These are phyloP conservation scores for Cheilosia variabilis DNA, from an alignment of 2,888 invertebrate species.

Conservation along the genomic window DNA sequence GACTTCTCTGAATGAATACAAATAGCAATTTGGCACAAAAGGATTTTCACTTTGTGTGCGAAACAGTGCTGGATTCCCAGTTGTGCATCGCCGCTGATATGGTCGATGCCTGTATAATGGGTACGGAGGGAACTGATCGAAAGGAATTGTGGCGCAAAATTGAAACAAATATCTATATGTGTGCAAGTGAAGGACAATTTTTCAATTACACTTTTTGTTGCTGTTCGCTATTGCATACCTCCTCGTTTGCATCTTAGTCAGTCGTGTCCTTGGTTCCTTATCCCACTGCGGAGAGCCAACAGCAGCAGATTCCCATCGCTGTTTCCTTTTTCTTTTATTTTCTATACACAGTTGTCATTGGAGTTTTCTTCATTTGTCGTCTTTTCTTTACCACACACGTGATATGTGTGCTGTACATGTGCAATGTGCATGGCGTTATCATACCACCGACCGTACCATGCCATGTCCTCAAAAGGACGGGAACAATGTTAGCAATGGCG, in stretches of 20 bases:
- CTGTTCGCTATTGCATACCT: conserved; percentile 1
- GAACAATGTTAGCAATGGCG: conserved; percentile 61
- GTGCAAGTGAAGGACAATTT: conserved; percentile 69
- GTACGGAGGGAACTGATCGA: conserved; percentile 29
- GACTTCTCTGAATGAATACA: conserved; percentile 66
- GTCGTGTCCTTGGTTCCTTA: conserved; percentile 55
- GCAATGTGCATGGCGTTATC: neutral
- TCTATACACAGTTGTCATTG: conserved; percentile 29
- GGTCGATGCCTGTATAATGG: neutral
- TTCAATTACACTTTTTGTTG: conserved; percentile 57
- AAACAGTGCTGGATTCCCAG: conserved; percentile 41
- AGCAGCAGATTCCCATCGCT: conserved; percentile 26
- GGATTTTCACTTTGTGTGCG: conserved; percentile 62
- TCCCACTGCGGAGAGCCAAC: conserved; percentile 7
- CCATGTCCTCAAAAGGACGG: conserved; percentile 53
- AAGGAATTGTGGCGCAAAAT: conserved; percentile 62
- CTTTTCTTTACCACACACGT: conserved; percentile 41
- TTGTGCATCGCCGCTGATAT: conserved; percentile 1
- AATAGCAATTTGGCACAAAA: conserved; percentile 72
- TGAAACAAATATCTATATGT: conserved; percentile 63
- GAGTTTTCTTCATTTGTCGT: conserved; percentile 68
- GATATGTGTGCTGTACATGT: conserved; percentile 31
- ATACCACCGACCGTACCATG: conserved; percentile 21
- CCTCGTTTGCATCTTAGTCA: conserved; percentile 41
- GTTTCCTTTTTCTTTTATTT: conserved; percentile 24